phyloP scores from a whole-genome alignment of 2,797 vertebrate species.

The Helarctos malayanus region DNA sequence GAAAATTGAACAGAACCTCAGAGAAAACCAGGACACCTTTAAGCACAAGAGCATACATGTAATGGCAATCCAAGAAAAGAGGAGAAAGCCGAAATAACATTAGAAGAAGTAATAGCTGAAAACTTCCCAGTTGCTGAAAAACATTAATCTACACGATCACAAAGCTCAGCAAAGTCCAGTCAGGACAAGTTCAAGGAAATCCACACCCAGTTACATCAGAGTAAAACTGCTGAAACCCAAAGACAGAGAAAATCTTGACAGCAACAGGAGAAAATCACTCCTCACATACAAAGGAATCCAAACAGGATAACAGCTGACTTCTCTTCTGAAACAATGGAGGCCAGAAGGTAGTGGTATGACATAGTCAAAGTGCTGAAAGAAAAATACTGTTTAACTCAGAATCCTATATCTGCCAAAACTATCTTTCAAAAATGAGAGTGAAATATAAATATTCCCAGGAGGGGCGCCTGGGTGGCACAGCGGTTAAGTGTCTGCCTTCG shows the following conservation, averaged over 20 bases:
- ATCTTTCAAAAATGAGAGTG: conserved; percentile 25
- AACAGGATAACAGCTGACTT: neutral
- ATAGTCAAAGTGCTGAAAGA: neutral
- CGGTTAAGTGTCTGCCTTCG: too few species aligned
- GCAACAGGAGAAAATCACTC: conserved; percentile 1
- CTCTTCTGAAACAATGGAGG: neutral
- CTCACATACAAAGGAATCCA: neutral
- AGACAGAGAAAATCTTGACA: neutral
- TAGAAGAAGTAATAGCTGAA: conserved; percentile 26
- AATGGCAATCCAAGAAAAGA: neutral
- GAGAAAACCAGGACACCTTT: neutral
- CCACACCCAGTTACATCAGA: neutral
- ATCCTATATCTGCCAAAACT: conserved; percentile 1
- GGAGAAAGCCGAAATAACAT: neutral
- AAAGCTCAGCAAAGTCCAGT: neutral
- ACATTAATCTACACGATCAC: neutral
- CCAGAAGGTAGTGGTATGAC: neutral
- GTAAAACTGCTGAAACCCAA: neutral
- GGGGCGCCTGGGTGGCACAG: too few species aligned
- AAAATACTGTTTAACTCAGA: neutral
- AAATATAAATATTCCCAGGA: neutral
- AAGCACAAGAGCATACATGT: neutral
- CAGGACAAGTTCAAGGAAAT: neutral
- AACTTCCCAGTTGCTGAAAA: neutral
- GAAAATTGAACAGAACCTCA: neutral